Conservation (phyloP, 2,113 vertebrate species). For the Otolemur garnettii region DNA sequence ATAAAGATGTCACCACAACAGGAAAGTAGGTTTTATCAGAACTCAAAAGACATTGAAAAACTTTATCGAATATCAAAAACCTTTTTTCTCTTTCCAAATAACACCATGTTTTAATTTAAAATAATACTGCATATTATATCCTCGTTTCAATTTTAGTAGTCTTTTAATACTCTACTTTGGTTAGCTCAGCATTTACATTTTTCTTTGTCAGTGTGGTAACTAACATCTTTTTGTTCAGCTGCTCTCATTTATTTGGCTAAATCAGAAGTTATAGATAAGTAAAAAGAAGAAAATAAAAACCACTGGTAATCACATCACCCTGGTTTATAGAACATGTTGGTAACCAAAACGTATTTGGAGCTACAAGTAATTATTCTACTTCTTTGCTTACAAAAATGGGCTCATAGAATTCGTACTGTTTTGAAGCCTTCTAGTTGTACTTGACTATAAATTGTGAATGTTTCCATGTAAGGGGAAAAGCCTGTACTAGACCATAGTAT, state of each 20-base stretch:
- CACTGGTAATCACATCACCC: background rate
- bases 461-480: background rate
- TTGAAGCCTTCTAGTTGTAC: background rate
- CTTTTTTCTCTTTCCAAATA: constrained; percentile 52
- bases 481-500: background rate
- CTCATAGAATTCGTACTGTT: constrained; percentile 12
- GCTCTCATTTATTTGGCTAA: background rate
- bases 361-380: background rate
- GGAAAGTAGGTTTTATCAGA: background rate
- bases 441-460: constrained; percentile 46
- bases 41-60: constrained; percentile 36
- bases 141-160: constrained; percentile 9
- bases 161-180: constrained; percentile 26
- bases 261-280: constrained; percentile 33
- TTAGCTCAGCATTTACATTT: constrained; percentile 26
- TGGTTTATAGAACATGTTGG: background rate
- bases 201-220: background rate
- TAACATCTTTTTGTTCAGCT: constrained; percentile 22
- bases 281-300: constrained; percentile 31
- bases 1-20: background rate
- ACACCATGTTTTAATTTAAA: constrained; percentile 54
- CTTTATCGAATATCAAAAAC: background rate
- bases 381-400: constrained; percentile 37
- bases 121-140: background rate
- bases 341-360: constrained; percentile 32